phyloP scores from a whole-genome alignment of 2,113 vertebrate genomes.

The Lota lota region DNA sequence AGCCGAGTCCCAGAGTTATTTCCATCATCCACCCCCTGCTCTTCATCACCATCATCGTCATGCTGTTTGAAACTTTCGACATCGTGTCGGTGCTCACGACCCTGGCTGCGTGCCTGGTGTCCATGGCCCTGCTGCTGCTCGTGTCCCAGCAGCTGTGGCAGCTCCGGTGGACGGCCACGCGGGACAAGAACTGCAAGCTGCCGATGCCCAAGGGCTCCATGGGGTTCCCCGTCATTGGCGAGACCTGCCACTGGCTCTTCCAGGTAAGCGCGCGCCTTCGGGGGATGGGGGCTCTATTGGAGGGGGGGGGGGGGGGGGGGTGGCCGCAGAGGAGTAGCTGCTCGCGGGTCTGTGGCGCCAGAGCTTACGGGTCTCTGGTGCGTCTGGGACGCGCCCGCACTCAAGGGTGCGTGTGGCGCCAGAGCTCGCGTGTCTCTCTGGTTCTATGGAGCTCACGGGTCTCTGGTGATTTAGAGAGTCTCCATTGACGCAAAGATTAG shows the following conservation, averaged over 20 bases:
- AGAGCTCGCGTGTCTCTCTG: too few relatives aligned
- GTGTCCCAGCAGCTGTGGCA: conserved; percentile 97
- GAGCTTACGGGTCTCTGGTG: not conserved
- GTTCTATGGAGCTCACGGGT: too few relatives aligned
- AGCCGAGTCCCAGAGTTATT: not conserved
- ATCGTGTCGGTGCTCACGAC: conserved; percentile 93
- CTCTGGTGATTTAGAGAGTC: too few relatives aligned
- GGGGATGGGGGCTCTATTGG: not conserved
- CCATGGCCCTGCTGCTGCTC: conserved; percentile 89
- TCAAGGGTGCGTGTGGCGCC: too few relatives aligned
- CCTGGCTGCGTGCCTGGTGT: conserved; percentile 89
- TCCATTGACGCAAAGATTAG: too few relatives aligned
- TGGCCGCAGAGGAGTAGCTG: not conserved
- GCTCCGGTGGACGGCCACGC: conserved; percentile 91
- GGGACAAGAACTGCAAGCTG: conserved; percentile 93
- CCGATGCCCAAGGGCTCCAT: conserved; percentile 97
- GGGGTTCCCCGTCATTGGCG: conserved; percentile 96
- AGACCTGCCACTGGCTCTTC: conserved; percentile 97
- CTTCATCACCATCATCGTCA: conserved; percentile 56
- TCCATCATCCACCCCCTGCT: conserved; percentile 10
- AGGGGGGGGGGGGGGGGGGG: not conserved
- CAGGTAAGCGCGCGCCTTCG: conserved; percentile 81
- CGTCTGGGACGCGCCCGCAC: too few relatives aligned
- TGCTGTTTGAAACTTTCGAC: conserved; percentile 92
- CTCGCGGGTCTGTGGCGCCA: not conserved